A percentile compares a stretch with the other conserved stretches of the same genome.
These are phyloP conservation scores for Lacerta agilis DNA, from an alignment of 2,797 vertebrate genomes.

Conservation along the genomic window DNA sequence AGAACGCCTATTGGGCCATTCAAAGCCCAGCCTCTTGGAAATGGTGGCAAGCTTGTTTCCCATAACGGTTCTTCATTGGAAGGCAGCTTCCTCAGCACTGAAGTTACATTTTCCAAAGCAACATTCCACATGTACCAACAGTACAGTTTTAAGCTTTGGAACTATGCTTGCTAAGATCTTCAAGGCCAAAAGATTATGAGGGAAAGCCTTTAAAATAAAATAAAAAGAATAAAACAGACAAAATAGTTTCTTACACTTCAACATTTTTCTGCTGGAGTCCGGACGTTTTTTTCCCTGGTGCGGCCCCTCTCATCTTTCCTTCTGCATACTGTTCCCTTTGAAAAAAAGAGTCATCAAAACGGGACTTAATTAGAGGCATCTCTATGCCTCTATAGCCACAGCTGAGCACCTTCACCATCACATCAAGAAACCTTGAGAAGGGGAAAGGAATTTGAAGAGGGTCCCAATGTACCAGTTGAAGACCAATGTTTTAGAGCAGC, in stretches of 20 bases:
- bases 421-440: neutral
- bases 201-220: neutral
- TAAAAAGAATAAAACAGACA: neutral
- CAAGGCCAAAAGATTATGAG: neutral
- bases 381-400: neutral
- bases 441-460: neutral
- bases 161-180: neutral
- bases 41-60: neutral
- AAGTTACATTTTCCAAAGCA: neutral
- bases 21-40: neutral
- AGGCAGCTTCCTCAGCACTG: neutral
- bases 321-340: constrained; percentile 95
- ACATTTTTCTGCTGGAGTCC: constrained; percentile 95
- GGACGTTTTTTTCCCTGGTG: constrained; percentile 95
- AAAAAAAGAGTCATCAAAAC: constrained; percentile 12
- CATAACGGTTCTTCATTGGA: neutral
- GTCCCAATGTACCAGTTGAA: too few species aligned
- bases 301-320: constrained; percentile 96
- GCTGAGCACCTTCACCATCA: neutral
- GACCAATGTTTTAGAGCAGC: too few species aligned
- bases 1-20: neutral
- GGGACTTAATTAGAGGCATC: neutral
- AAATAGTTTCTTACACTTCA: constrained; percentile 86
- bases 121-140: neutral
- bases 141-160: neutral